Conservation (phyloP, 2,888 invertebrate species). For the Sphaerophoria taeniata region DNA sequence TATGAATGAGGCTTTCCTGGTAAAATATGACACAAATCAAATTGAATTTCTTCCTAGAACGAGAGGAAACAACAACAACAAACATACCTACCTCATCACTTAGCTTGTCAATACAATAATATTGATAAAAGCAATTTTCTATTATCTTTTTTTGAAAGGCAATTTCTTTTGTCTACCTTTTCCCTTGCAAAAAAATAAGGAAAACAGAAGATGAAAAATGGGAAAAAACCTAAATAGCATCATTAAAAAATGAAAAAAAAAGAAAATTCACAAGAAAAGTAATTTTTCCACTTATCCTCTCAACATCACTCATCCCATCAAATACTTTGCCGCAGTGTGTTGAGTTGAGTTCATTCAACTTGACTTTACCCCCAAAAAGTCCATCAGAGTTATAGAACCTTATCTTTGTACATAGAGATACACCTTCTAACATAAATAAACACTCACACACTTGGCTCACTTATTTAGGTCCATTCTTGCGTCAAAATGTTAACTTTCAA, state of each 20-base stretch:
- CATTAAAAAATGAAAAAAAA: constrained; percentile 48
- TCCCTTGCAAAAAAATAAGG: not conserved
- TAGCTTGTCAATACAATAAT: constrained; percentile 38
- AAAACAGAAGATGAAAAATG: not conserved
- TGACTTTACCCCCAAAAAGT: constrained; percentile 14
- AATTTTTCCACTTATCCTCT: constrained; percentile 43
- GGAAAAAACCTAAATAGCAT: constrained; percentile 10
- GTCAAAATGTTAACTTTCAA: constrained; percentile 30
- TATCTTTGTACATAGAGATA: not conserved
- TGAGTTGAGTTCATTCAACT: constrained; percentile 42
- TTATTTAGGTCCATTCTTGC: constrained; percentile 33
- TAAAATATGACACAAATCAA: no score
- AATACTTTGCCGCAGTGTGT: constrained; percentile 5
- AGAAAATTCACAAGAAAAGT: constrained; percentile 4
- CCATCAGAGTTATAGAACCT: not conserved
- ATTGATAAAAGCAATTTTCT: constrained; percentile 45
- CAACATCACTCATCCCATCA: constrained; percentile 37
- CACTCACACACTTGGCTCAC: not conserved
- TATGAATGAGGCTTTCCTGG: no score
- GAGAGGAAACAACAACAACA: constrained; percentile 5
- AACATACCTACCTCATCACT: constrained; percentile 4
- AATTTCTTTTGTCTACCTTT: constrained; percentile 41
- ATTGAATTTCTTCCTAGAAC: not conserved
- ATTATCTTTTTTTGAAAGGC: constrained; percentile 36
- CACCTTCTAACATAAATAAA: not conserved